Base-by-base conservation (phyloP, 2,113 vertebrate species). In the Noctilio leporinus region DNA sequence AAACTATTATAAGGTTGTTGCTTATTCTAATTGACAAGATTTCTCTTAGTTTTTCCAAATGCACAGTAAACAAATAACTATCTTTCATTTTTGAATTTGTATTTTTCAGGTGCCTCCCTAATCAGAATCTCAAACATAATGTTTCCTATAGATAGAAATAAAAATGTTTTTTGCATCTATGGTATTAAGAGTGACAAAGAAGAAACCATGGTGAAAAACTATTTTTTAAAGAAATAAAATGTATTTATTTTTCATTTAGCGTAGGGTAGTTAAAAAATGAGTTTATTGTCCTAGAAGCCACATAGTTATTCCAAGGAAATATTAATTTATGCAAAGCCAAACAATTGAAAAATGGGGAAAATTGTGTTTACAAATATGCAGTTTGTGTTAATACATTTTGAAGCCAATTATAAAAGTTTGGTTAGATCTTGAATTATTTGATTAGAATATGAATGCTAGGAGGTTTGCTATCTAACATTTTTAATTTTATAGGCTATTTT, bases 191-290 rank as follows among this genome's bases (percentile, higher is more conserved):
- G 1, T 4, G 55, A 70, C 24, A 76, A 75, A 93, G 35, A 92
- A 94, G 2, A 87, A 86, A 81, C 69, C 73, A 65, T 89, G 87
- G 77, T 91, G 45, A 97, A 86, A 97, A 93, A 38, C 89, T 65
- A 43, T 55, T 82, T 93, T 95, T 95, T 96, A 95, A 97, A 97
- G 30, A 0, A 2, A 96, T 95, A 96, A 94, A 72, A 96, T 93
- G 30, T 73, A 95, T 94, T 96, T 97, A 19, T 76, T 35, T 80
- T 90, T 40, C 24, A 96, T 2, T 93, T 90, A 94, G 95, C 96
- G 77, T 96, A 83, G 65, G 57, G 5, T 59, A 77, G 65, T 96
- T 97, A 35, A 45, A 85, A 33, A 26, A 12, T 76, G 40, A 86
- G 22, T 53, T 75, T 53, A 33, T 33, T 94, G 3, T 12, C n/a